Conservation (phyloP, 2,113 vertebrate genomes). For the Strix aluco region DNA sequence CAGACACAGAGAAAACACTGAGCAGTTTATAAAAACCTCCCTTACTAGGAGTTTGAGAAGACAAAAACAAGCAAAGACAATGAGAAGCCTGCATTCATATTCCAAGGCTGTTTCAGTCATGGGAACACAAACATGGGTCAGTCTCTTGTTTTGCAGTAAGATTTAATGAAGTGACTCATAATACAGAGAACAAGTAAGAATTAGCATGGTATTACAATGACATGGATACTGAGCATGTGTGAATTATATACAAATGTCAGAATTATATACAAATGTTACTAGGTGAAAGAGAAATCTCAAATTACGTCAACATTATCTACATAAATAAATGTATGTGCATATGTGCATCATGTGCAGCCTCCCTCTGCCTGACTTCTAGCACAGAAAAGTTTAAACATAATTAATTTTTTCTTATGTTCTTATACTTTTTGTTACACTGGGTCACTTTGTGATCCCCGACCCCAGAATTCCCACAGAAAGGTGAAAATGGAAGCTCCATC, state of each 20-base stretch:
- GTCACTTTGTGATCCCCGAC: not conserved
- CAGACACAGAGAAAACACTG: not conserved
- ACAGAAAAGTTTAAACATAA: not conserved
- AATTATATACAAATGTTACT: not conserved
- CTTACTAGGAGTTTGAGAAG: not conserved
- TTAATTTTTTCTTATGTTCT: not conserved
- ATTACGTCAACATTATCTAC: not conserved
- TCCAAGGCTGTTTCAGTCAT: slow-evolving; percentile 31
- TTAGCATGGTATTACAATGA: not conserved
- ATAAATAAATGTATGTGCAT: not conserved
- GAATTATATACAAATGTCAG: not conserved
- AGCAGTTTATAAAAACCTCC: not conserved
- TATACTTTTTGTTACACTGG: not conserved
- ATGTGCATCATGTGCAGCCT: not conserved
- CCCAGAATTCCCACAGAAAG: not conserved
- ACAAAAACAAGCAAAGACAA: slow-evolving; percentile 26
- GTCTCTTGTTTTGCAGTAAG: not conserved
- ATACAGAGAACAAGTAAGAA: not conserved
- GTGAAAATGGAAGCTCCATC: not conserved
- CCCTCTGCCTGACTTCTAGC: not conserved
- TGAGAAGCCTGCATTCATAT: slow-evolving; percentile 1
- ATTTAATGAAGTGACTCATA: not conserved
- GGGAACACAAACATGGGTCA: slow-evolving; percentile 41
- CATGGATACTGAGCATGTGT: not conserved
- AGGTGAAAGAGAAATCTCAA: not conserved